Base-by-base conservation (phyloP, 2,113 vertebrate genomes). In the Dicentrarchus labrax region DNA sequence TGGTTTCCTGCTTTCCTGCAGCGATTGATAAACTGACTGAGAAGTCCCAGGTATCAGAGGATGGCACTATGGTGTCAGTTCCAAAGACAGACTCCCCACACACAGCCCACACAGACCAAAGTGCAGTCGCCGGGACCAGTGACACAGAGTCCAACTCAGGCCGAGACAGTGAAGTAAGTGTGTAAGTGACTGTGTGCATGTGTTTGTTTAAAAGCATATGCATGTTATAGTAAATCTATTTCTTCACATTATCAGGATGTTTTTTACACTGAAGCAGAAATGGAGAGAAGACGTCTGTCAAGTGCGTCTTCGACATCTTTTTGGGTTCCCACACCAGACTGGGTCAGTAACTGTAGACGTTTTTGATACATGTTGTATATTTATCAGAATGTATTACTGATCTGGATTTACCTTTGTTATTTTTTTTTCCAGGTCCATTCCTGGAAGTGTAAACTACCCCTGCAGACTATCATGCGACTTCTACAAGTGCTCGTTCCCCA, bases 391-490 rank as follows among this genome's bases (percentile, higher is more conserved):
- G 0, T 45, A 1, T 22, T 41, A 22, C 2, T 56, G 2, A 80
- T 51, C 9, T 43, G 21, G 3, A 69, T 73, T 36, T 54, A 7
- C 30, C 1, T 41, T 21, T 30, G n/a, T n/a, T n/a, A n/a, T 50
- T 11, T 11, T 51, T 84, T 24, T 0, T 45, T 7, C 8, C 83
- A 99, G 98, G 96, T 97, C 10, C 93, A 97, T 22, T 98, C 98
- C 78, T 99, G 98, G 98, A 99, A 99, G 93, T 96, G 96, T 3
- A 99, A 99, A 86, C 95, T 99, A 67, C 98, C 98, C 0, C 92
- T 99, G 82, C 98, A 99, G 94, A 99, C 98, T 69, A 99, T 99
- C 93, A 99, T 99, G 98, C 86, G 98, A 16, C 95, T 99, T 56
- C 93, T 99, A 17, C 98, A 99, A 92, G 98, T 99, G 66, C 94